A percentile compares a stretch with the other conserved stretches of the same genome.
Conservation (phyloP, 2,888 invertebrate species). For the Nemotelus pantherinus region DNA sequence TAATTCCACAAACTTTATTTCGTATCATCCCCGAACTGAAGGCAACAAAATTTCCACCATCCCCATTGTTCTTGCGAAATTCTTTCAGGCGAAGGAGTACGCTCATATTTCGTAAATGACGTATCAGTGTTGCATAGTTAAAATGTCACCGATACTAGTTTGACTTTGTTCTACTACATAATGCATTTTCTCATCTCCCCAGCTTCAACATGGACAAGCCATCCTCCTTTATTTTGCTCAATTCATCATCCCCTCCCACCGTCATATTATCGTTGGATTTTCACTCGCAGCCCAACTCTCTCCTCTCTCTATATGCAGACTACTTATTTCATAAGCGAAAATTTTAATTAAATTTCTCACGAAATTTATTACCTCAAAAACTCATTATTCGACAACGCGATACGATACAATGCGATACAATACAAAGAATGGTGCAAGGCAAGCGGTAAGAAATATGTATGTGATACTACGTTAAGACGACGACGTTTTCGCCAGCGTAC, state of each 20-base stretch:
- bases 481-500: neutral
- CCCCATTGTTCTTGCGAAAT: slow-evolving; percentile 15
- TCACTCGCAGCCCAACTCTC: neutral
- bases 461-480: too few species aligned
- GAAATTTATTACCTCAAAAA: slow-evolving; percentile 45
- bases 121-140: slow-evolving; percentile 20
- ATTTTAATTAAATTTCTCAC: slow-evolving; percentile 46
- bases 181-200: neutral
- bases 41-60: neutral
- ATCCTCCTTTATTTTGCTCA: neutral
- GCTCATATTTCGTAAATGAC: slow-evolving; percentile 1
- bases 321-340: slow-evolving; percentile 45
- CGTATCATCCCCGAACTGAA: too few species aligned
- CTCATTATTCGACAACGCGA: slow-evolving; percentile 36
- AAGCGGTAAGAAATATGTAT: neutral
- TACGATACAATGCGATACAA: neutral
- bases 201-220: neutral
- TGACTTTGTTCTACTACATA: slow-evolving; percentile 12
- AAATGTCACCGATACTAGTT: slow-evolving; percentile 24
- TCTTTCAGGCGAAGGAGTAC: neutral
- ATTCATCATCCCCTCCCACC: neutral
- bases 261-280: neutral
- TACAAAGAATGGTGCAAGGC: slow-evolving; percentile 16
- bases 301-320: slow-evolving; percentile 1
- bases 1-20: too few species aligned